Conservation (phyloP, 92 coral and sea anemone species). For the Virgularia gustaviana region DNA sequence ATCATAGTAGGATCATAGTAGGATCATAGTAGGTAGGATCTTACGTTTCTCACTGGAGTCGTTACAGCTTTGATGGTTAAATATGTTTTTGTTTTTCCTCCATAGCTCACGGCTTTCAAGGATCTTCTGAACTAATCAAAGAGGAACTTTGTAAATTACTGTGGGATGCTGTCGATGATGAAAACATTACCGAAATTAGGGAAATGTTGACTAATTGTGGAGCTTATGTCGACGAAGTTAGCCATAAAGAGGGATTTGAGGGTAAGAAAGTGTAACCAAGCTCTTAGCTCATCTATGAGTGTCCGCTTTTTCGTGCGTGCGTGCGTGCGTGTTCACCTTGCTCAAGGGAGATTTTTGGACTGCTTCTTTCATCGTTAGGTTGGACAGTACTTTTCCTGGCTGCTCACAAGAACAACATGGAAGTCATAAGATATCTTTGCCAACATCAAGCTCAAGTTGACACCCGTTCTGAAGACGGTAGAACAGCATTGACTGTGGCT, state of each 20-base stretch:
- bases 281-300: no score
- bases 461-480: constrained; percentile 14
- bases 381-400: constrained; percentile 32
- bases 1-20: no score
- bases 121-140: constrained; percentile 16
- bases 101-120: constrained; percentile 23
- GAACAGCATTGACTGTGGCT: constrained; percentile 18
- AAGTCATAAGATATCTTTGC: constrained; percentile 9
- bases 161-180: constrained; percentile 28
- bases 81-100: background rate
- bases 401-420: constrained; percentile 24
- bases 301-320: no score
- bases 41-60: no score
- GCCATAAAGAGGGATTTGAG: constrained; percentile 14
- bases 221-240: constrained; percentile 18
- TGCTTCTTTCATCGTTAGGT: constrained; percentile 7
- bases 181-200: constrained; percentile 10
- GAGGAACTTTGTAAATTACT: constrained; percentile 21
- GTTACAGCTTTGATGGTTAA: no score
- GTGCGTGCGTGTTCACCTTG: background rate
- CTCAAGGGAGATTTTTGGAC: background rate
- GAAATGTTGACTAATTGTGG: constrained; percentile 33
- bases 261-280: no score
- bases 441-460: constrained; percentile 14
- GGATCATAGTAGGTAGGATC: no score